A percentile compares a stretch with the other conserved stretches of the same genome.
Conservation (phyloP, 1,140 invertebrate genomes). For the Drosophila jambulina region DNA sequence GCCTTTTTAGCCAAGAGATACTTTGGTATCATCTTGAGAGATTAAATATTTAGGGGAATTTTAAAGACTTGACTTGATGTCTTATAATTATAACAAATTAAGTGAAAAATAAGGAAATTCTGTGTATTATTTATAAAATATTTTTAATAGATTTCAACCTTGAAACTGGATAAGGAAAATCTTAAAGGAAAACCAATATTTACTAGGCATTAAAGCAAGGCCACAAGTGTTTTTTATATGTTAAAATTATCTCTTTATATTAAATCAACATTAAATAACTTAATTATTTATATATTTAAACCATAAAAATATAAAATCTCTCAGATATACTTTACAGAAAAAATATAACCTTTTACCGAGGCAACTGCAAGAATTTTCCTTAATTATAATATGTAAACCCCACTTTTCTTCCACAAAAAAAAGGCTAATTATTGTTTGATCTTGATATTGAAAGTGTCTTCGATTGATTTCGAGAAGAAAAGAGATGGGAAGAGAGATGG, state of each 20-base stretch:
- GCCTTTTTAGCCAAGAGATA: background rate
- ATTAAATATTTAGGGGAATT: background rate
- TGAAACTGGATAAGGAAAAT: background rate
- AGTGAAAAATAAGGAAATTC: background rate
- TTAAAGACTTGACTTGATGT: background rate
- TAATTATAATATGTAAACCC: background rate
- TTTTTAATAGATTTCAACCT: background rate
- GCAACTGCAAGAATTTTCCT: background rate
- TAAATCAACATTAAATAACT: background rate
- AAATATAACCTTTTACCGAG: background rate
- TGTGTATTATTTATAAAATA: background rate
- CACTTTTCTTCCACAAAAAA: background rate
- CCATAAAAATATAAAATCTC: background rate
- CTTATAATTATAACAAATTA: background rate
- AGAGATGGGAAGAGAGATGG: background rate
- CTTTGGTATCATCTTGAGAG: background rate
- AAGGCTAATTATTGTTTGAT: slow-evolving; percentile 25
- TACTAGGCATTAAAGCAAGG: background rate
- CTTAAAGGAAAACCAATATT: background rate
- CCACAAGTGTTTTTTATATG: background rate
- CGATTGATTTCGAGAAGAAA: slow-evolving; percentile 9
- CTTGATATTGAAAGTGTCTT: slow-evolving; percentile 36
- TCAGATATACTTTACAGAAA: background rate
- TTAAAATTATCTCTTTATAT: background rate
- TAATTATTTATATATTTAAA: background rate